Evolutionary conservation across 1,140 invertebrate species (phyloP).

Genomic region (Drosophila watanabei): DNA sequence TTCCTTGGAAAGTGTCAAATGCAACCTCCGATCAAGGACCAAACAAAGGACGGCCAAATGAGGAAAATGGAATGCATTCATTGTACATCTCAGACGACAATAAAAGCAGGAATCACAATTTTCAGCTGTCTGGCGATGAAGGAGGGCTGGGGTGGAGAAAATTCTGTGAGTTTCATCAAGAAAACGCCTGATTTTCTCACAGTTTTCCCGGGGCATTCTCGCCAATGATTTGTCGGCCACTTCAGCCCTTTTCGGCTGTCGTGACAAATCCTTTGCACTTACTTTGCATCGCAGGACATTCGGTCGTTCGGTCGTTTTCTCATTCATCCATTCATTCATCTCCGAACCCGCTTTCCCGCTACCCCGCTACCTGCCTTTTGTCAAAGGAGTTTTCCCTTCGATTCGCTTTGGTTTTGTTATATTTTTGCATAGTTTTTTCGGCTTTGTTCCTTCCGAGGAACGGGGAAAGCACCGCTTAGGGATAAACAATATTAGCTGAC

Average conservation of each 20-base stretch:
- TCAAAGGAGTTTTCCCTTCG: constrained; percentile 63
- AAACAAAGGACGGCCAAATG: constrained; percentile 68
- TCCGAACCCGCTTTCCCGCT: background rate
- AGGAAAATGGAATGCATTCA: constrained; percentile 59
- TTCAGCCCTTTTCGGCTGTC: constrained; percentile 34
- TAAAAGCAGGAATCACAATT: constrained; percentile 39
- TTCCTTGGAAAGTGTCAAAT: constrained; percentile 70
- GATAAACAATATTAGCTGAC: constrained; percentile 55
- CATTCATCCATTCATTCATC: constrained; percentile 51
- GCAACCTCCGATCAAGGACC: constrained; percentile 41
- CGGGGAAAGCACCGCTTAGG: constrained; percentile 42
- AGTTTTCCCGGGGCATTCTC: constrained; percentile 44
- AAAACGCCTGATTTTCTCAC: constrained; percentile 68
- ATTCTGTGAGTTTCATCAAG: constrained; percentile 57
- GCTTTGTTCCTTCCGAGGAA: constrained; percentile 32
- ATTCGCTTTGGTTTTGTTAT: constrained; percentile 67
- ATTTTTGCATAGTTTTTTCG: constrained; percentile 77
- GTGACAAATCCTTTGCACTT: constrained; percentile 72
- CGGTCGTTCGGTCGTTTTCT: constrained; percentile 20
- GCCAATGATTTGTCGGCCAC: constrained; percentile 53
- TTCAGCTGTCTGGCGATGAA: constrained; percentile 48
- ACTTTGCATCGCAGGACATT: constrained; percentile 62
- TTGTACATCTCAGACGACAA: constrained; percentile 44
- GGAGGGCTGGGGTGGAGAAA: constrained; percentile 19
- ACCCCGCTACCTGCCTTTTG: constrained; percentile 54